Conservation (phyloP, 2,888 invertebrate genomes). For the Hymenopus coronatus region DNA sequence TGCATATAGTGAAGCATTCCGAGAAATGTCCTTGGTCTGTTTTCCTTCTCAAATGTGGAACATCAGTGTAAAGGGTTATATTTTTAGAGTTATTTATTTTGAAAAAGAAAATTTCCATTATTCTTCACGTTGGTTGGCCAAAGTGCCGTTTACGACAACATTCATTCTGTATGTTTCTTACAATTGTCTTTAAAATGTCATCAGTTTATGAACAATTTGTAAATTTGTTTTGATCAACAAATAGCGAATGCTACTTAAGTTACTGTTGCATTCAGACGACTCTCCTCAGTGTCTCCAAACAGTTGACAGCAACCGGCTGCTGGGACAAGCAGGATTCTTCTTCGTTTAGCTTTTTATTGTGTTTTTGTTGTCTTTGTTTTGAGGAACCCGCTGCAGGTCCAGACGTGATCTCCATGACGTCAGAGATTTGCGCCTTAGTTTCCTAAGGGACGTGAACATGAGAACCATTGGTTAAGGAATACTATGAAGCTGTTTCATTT, state of each 20-base stretch:
- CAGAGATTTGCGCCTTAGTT: not conserved
- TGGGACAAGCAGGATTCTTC: slow-evolving; percentile 6
- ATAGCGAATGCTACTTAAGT: not conserved
- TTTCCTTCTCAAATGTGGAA: too few relatives aligned
- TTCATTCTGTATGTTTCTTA: too few relatives aligned
- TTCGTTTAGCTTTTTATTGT: not conserved
- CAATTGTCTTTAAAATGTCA: too few relatives aligned
- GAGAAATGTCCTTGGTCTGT: too few relatives aligned
- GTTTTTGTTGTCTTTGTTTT: not conserved
- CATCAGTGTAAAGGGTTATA: too few relatives aligned
- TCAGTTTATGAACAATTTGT: not conserved
- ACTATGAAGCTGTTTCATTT: too few relatives aligned
- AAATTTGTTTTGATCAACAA: not conserved
- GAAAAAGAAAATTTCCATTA: too few relatives aligned
- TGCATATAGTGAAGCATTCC: too few relatives aligned
- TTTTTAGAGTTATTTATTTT: too few relatives aligned
- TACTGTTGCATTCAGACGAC: not conserved
- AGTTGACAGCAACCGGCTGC: not conserved
- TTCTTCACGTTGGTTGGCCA: too few relatives aligned
- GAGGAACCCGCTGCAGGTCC: not conserved
- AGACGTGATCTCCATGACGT: not conserved
- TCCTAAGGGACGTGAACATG: not conserved
- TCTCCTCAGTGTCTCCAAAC: not conserved
- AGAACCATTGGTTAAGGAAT: not conserved
- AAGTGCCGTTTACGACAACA: too few relatives aligned